phyloP scores from a whole-genome alignment of 2,888 invertebrate species.

The Neoitamus cyanurus region DNA sequence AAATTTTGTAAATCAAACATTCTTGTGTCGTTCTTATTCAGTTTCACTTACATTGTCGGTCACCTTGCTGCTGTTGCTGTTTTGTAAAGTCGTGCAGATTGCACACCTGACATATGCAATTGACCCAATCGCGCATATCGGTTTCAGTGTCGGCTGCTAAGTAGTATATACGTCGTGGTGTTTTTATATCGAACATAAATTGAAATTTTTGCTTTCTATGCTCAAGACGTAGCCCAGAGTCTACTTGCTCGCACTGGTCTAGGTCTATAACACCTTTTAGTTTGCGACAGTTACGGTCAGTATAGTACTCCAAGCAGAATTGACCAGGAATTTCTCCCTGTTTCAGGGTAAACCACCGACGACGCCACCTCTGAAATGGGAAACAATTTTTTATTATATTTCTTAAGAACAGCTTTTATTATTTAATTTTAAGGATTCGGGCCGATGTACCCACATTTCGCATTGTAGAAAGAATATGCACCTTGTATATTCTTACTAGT shows the following conservation, averaged over 20 bases:
- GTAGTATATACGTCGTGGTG: conserved; percentile 89
- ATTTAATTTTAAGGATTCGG: no score
- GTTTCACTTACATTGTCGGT: conserved; percentile 58
- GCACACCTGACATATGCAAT: conserved; percentile 92
- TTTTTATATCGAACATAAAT: conserved; percentile 89
- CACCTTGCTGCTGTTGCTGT: conserved; percentile 55
- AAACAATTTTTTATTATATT: no score
- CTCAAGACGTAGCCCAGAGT: conserved; percentile 87
- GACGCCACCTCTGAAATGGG: conserved; percentile 86
- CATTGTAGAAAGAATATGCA: no score
- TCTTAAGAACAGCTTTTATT: no score
- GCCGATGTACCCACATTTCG: no score
- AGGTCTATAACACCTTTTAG: conserved; percentile 91
- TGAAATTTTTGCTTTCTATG: conserved; percentile 83
- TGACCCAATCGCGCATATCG: conserved; percentile 96
- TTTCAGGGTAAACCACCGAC: conserved; percentile 92
- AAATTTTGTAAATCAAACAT: background rate
- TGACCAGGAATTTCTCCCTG: conserved; percentile 94
- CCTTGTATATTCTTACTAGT: no score
- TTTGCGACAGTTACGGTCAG: conserved; percentile 85
- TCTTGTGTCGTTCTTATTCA: background rate
- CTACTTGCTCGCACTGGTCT: conserved; percentile 95
- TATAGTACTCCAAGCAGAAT: conserved; percentile 93
- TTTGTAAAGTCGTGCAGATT: conserved; percentile 76
- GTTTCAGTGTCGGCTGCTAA: conserved; percentile 90